Evolutionary conservation across 2,888 invertebrate genomes (phyloP).

Genomic region (Ligdia adustata): DNA sequence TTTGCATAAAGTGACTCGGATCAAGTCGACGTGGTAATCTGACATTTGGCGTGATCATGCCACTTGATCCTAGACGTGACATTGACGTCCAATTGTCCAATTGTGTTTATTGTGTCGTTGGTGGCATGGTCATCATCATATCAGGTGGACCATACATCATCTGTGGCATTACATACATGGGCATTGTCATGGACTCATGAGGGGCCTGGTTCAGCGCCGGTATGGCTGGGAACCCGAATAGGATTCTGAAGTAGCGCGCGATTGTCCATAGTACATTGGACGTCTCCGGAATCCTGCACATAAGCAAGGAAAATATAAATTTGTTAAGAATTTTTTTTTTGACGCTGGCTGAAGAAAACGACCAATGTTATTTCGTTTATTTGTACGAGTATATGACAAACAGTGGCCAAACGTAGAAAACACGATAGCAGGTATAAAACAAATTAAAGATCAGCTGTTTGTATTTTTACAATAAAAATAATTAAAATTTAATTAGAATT

Average conservation of each 20-base stretch:
- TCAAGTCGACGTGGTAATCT: constrained; percentile 75
- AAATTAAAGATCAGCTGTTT: too few species aligned
- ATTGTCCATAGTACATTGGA: constrained; percentile 82
- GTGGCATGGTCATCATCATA: constrained; percentile 60
- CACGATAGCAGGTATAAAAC: too few species aligned
- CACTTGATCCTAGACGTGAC: constrained; percentile 68
- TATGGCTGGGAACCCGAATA: constrained; percentile 71
- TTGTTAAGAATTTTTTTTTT: too few species aligned
- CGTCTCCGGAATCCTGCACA: constrained; percentile 80
- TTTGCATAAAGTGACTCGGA: constrained; percentile 49
- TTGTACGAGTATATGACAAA: too few species aligned
- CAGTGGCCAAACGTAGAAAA: too few species aligned
- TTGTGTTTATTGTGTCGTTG: constrained; percentile 60
- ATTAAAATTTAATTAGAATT: too few species aligned
- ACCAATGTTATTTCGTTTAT: too few species aligned
- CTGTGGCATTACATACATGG: constrained; percentile 77
- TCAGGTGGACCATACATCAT: constrained; percentile 50
- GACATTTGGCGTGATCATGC: constrained; percentile 75
- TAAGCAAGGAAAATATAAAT: constrained; percentile 43
- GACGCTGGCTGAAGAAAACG: too few species aligned
- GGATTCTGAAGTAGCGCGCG: constrained; percentile 80
- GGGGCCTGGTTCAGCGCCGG: constrained; percentile 67
- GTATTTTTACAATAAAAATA: too few species aligned
- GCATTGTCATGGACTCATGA: constrained; percentile 68
- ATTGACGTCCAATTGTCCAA: constrained; percentile 66